phyloP scores from a whole-genome alignment of 2,888 invertebrate genomes.

The Monopis laevigella region DNA sequence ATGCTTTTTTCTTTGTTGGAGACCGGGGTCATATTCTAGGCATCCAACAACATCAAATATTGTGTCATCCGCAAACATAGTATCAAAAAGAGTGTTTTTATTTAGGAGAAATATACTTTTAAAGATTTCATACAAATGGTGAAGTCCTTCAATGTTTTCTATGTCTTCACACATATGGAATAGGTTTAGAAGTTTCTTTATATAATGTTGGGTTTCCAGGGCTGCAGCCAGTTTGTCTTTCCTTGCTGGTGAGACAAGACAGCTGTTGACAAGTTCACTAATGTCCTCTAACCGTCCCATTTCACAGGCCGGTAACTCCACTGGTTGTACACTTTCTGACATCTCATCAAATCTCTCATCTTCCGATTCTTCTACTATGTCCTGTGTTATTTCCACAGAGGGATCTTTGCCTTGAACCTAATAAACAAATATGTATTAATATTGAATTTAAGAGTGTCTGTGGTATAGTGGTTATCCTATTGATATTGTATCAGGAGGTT shows the following conservation, averaged over 20 bases:
- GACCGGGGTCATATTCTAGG: slow-evolving; percentile 95
- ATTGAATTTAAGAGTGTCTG: no score
- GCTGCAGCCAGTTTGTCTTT: slow-evolving; percentile 95
- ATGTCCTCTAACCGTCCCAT: slow-evolving; percentile 94
- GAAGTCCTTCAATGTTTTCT: slow-evolving; percentile 93
- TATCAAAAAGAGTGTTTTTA: slow-evolving; percentile 95
- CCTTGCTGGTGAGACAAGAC: slow-evolving; percentile 86
- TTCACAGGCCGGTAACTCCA: slow-evolving; percentile 96
- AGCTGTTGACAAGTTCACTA: slow-evolving; percentile 89
- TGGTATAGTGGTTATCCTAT: no score
- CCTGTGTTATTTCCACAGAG: slow-evolving; percentile 97
- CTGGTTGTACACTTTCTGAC: slow-evolving; percentile 92
- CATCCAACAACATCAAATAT: slow-evolving; percentile 99
- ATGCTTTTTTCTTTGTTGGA: slow-evolving; percentile 88
- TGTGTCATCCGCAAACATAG: slow-evolving; percentile 96
- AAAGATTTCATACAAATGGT: slow-evolving; percentile 96
- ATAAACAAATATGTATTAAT: no score
- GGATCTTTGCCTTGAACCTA: slow-evolving; percentile 99
- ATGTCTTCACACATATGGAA: slow-evolving; percentile 98
- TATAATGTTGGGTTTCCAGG: slow-evolving; percentile 94
- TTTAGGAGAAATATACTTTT: slow-evolving; percentile 98
- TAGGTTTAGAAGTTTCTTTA: slow-evolving; percentile 91
- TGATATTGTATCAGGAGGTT: no score
- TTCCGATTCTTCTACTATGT: slow-evolving; percentile 95
- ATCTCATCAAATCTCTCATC: slow-evolving; percentile 97